Evolutionary conservation across 2,797 vertebrate genomes (phyloP).

Genomic region (Gouania willdenowi): DNA sequence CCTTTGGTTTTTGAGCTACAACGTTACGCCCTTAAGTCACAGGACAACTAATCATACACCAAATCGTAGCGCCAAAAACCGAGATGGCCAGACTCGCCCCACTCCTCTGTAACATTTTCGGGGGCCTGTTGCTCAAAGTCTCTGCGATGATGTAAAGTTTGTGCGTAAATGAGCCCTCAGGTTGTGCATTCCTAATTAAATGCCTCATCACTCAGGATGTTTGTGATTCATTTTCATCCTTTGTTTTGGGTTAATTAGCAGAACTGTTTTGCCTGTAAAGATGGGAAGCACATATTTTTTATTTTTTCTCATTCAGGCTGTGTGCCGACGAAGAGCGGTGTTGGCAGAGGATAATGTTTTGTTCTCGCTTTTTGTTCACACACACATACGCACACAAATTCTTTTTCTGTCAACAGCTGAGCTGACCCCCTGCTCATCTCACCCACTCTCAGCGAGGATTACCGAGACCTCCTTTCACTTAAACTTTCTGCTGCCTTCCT

Average conservation of each 20-base stretch:
- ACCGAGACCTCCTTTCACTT: slow-evolving; percentile 12
- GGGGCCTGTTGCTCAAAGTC: no score
- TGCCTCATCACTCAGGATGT: slow-evolving; percentile 42
- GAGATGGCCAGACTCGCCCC: no score
- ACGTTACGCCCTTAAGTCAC: no score
- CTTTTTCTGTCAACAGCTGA: slow-evolving; percentile 16
- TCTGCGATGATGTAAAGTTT: no score
- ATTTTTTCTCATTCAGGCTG: slow-evolving; percentile 8
- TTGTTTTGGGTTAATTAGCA: slow-evolving; percentile 66
- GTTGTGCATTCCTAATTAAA: slow-evolving; percentile 16
- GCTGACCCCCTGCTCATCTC: slow-evolving; percentile 30
- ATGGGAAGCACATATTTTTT: slow-evolving; percentile 28
- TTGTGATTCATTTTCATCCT: slow-evolving; percentile 36
- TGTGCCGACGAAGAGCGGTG: slow-evolving; percentile 8
- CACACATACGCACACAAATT: background rate
- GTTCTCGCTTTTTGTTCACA: background rate
- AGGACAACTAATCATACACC: no score
- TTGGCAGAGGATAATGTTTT: slow-evolving; percentile 25
- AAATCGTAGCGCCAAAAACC: no score
- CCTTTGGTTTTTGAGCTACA: no score
- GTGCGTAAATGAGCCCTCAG: no score
- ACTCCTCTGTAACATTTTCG: no score
- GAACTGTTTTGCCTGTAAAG: slow-evolving; percentile 51
- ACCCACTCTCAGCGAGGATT: slow-evolving; percentile 27
- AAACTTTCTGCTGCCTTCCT: background rate